phyloP scores from a whole-genome alignment of 2,797 vertebrate species.

The Artibeus lituratus region DNA sequence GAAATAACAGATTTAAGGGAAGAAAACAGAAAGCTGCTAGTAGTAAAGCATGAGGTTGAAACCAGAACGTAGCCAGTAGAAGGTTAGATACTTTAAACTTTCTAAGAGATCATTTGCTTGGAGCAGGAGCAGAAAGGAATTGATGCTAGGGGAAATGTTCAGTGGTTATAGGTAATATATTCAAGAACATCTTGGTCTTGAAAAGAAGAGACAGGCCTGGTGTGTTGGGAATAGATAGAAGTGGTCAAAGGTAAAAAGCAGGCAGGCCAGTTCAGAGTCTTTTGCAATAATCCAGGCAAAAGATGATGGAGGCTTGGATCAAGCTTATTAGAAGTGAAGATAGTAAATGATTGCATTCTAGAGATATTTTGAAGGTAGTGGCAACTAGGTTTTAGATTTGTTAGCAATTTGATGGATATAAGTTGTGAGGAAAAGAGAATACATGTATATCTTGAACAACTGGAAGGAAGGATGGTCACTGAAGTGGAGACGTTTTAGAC shows the following conservation, averaged over 20 bases:
- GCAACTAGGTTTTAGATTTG: neutral
- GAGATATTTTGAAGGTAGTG: neutral
- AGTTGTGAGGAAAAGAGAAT: neutral
- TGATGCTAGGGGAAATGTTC: conserved; percentile 4
- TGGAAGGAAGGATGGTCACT: neutral
- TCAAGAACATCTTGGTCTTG: neutral
- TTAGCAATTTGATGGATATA: neutral
- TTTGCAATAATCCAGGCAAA: neutral
- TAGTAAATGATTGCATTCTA: conserved; percentile 4
- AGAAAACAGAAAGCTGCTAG: neutral
- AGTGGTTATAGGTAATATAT: neutral
- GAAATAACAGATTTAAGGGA: neutral
- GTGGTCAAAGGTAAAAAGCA: neutral
- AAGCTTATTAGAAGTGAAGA: neutral
- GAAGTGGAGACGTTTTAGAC: conserved; percentile 15
- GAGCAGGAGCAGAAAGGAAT: neutral
- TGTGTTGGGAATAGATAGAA: neutral
- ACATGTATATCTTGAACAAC: neutral
- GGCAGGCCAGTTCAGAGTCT: neutral
- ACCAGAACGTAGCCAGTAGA: neutral
- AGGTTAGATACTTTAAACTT: neutral
- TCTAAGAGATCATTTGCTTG: neutral
- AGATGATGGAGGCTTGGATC: neutral
- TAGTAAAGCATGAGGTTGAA: neutral
- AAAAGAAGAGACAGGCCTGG: neutral